Conservation (phyloP, 2,888 invertebrate genomes). For the Tanypteryx hageni region DNA sequence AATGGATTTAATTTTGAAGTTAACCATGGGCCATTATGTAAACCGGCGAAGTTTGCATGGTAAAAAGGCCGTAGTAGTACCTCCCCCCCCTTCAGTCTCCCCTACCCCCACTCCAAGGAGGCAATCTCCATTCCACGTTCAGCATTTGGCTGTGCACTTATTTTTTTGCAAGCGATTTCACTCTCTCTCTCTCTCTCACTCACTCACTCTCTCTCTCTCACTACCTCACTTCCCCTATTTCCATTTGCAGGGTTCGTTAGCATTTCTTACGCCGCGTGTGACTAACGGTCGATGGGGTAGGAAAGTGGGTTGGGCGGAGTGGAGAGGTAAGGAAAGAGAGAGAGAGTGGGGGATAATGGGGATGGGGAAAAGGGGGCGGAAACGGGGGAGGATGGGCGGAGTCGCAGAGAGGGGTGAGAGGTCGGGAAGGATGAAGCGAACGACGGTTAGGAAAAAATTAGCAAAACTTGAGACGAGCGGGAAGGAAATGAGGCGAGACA, state of each 20-base stretch:
- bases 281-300: slow-evolving; percentile 55
- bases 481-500: background rate
- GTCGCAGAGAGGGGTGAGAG: background rate
- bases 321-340: background rate
- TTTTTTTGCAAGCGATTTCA: slow-evolving; percentile 46
- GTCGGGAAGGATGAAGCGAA: background rate
- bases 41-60: slow-evolving; percentile 54
- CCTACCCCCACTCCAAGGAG: background rate
- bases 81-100: too few relatives aligned
- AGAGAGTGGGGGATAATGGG: background rate
- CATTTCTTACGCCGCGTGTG: slow-evolving; percentile 63
- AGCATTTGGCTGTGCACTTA: slow-evolving; percentile 54
- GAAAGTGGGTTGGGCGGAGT: background rate
- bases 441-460: background rate
- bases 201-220: background rate
- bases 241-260: slow-evolving; percentile 63
- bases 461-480: background rate
- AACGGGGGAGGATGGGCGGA: background rate
- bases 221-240: slow-evolving; percentile 29
- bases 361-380: background rate
- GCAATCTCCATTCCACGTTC: slow-evolving; percentile 59
- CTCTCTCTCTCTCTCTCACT: background rate
- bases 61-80: slow-evolving; percentile 47
- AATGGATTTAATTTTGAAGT: slow-evolving; percentile 46
- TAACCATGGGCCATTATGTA: slow-evolving; percentile 54